Percentiles rank a stretch among this genome's conserved stretches.
Conservation (phyloP, 2,797 vertebrate species). For the Podarcis siculus region DNA sequence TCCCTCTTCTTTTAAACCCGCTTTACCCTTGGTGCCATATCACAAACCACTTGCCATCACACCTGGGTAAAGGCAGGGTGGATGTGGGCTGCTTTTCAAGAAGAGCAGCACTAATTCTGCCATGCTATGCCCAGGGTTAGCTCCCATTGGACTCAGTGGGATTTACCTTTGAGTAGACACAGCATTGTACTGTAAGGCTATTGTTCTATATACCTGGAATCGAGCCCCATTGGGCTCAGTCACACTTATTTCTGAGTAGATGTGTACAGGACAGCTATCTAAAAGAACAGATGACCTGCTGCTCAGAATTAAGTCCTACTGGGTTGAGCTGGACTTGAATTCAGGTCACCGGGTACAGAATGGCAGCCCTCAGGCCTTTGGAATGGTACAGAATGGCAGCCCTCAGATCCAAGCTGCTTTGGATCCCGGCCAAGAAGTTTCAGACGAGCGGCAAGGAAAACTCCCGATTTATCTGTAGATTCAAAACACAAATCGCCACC, state of each 20-base stretch:
- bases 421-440: not conserved
- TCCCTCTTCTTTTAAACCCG: not conserved
- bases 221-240: not conserved
- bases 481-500: not conserved
- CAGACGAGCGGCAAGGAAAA: not conserved
- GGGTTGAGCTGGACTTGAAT: not conserved
- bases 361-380: not conserved
- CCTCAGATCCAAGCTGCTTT: not conserved
- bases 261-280: not conserved
- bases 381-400: not conserved
- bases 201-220: not conserved
- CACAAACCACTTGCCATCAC: not conserved
- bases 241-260: not conserved
- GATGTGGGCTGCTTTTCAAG: not conserved
- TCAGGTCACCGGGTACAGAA: not conserved
- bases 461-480: conserved; percentile 8
- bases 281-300: not conserved
- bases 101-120: not conserved
- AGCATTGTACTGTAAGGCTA: not conserved
- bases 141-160: not conserved
- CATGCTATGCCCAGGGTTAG: not conserved
- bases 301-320: not conserved
- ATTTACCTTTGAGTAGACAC: not conserved
- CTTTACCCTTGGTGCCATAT: not conserved
- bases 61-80: not conserved